These are phyloP conservation scores for Staurois parvus DNA, from an alignment of 2,797 vertebrate species.

Conservation along the genomic window DNA sequence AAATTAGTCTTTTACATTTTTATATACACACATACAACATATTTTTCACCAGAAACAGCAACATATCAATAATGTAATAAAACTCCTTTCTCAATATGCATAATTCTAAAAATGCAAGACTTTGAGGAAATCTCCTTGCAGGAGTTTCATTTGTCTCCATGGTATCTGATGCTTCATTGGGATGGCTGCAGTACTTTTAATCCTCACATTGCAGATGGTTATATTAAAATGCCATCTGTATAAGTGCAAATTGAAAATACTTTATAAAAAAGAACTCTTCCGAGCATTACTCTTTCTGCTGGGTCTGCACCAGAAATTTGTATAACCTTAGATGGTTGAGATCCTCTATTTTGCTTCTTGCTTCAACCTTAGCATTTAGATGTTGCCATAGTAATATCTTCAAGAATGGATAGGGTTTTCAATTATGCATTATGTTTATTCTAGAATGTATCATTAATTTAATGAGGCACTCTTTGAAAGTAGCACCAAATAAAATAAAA, in stretches of 20 bases:
- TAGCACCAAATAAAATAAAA: neutral
- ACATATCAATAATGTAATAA: conserved; percentile 22
- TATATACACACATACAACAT: neutral
- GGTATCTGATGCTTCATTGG: conserved; percentile 52
- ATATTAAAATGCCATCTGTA: conserved; percentile 59
- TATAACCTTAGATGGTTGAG: conserved; percentile 28
- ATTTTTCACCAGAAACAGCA: conserved; percentile 25
- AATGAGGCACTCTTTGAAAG: neutral
- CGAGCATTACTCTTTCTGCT: conserved; percentile 40
- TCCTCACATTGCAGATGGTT: conserved; percentile 52
- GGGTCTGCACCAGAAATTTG: conserved; percentile 24
- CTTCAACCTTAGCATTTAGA: neutral
- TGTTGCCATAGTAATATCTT: conserved; percentile 14
- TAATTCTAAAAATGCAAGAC: conserved; percentile 27
- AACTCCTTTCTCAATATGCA: neutral
- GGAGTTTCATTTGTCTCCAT: conserved; percentile 39
- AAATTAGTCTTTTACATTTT: no score
- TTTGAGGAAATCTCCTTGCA: conserved; percentile 42
- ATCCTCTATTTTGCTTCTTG: neutral
- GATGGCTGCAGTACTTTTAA: conserved; percentile 47
- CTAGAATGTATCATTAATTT: neutral
- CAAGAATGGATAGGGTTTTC: neutral
- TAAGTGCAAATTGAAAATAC: conserved; percentile 57
- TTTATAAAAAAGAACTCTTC: conserved; percentile 39
- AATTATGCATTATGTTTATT: conserved; percentile 12